phyloP scores from a whole-genome alignment of 2,888 invertebrate genomes.

The Lobophora halterata region DNA sequence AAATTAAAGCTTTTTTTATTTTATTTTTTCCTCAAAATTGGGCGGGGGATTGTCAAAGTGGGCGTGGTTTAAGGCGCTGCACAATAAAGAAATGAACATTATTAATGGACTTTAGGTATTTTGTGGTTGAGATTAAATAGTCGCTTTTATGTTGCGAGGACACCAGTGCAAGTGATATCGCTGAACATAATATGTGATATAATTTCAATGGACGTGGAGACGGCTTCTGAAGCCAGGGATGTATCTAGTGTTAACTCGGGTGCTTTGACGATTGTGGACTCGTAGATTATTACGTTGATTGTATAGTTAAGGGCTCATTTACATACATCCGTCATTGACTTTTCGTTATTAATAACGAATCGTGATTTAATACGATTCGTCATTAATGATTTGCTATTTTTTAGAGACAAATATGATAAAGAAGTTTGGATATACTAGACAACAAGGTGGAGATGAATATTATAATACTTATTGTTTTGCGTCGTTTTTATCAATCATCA shows the following conservation, averaged over 20 bases:
- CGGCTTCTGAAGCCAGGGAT: constrained; percentile 76
- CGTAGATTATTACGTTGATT: constrained; percentile 72
- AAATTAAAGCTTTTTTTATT: constrained; percentile 46
- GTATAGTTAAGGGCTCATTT: constrained; percentile 71
- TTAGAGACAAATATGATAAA: no score
- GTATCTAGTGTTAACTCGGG: constrained; percentile 78
- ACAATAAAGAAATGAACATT: constrained; percentile 63
- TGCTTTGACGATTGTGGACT: constrained; percentile 80
- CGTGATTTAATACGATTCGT: no score
- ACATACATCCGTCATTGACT: no score
- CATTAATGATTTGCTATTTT: no score
- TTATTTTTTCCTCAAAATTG: constrained; percentile 55
- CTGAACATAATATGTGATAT: constrained; percentile 75
- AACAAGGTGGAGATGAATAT: no score
- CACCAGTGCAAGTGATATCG: constrained; percentile 70
- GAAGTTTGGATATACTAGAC: no score
- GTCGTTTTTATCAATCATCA: no score
- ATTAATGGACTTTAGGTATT: constrained; percentile 50
- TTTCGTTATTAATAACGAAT: no score
- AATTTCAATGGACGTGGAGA: constrained; percentile 70
- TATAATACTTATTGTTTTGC: no score
- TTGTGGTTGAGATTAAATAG: constrained; percentile 50
- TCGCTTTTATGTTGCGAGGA: constrained; percentile 53
- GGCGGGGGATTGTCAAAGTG: constrained; percentile 75
- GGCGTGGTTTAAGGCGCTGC: constrained; percentile 74